phyloP scores from a whole-genome alignment of 2,888 invertebrate genomes.

The Branchipolynoe longqiensis region DNA sequence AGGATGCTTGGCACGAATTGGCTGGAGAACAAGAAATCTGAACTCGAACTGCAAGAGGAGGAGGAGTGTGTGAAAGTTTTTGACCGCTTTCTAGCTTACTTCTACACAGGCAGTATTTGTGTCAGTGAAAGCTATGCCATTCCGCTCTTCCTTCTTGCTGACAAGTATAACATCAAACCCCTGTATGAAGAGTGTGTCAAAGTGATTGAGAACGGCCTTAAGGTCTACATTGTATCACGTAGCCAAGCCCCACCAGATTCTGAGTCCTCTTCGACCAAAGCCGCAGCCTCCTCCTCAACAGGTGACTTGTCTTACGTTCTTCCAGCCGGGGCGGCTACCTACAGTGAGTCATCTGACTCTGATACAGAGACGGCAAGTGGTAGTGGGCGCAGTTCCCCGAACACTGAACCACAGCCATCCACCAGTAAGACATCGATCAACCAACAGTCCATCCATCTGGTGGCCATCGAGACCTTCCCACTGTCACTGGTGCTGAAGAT shows the following conservation, averaged over 20 bases:
- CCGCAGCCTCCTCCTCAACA: neutral
- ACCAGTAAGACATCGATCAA: neutral
- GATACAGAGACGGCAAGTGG: conserved; percentile 9
- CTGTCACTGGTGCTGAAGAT: conserved; percentile 65
- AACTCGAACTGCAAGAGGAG: conserved; percentile 70
- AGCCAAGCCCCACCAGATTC: conserved; percentile 15
- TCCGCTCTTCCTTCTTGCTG: conserved; percentile 77
- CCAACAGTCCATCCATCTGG: conserved; percentile 51
- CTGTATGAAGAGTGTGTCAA: conserved; percentile 76
- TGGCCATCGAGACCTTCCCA: conserved; percentile 67
- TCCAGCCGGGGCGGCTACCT: neutral
- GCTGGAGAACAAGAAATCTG: conserved; percentile 58
- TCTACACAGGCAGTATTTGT: conserved; percentile 79
- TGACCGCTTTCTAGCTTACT: conserved; percentile 78
- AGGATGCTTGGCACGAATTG: conserved; percentile 65
- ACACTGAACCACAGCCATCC: neutral
- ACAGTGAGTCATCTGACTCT: conserved; percentile 26
- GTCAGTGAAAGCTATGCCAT: conserved; percentile 78
- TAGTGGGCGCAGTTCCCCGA: neutral
- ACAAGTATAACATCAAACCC: conserved; percentile 77
- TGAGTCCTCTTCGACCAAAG: neutral
- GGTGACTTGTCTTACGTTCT: neutral
- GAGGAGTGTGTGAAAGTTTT: conserved; percentile 77
- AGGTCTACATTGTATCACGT: conserved; percentile 64
- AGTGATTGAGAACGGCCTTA: conserved; percentile 66